Evolutionary conservation across 2,797 vertebrate species (phyloP).

Genomic region (Coendou prehensilis): DNA sequence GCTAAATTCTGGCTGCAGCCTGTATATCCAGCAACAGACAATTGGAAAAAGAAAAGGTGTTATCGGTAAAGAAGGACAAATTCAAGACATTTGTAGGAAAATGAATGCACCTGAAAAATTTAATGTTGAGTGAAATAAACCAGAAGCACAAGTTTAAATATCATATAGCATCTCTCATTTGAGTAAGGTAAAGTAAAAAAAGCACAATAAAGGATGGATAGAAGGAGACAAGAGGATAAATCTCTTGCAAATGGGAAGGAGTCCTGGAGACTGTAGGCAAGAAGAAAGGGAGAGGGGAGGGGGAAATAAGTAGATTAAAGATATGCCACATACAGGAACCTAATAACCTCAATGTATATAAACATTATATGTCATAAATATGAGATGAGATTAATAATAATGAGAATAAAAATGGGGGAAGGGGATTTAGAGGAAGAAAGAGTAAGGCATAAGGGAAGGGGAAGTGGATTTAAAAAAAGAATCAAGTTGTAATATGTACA

Average conservation of each 20-base stretch:
- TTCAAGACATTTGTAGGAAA: not conserved
- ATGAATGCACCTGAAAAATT: not conserved
- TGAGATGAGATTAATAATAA: not conserved
- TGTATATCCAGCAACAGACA: not conserved
- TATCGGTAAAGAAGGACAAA: not conserved
- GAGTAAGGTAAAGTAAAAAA: no score
- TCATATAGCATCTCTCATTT: no score
- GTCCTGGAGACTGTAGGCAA: no score
- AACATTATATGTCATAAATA: not conserved
- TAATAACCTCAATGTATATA: not conserved
- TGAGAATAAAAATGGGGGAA: not conserved
- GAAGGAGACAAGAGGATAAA: no score
- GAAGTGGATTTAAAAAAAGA: not conserved
- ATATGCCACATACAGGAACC: not conserved
- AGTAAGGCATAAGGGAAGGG: not conserved
- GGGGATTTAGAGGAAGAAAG: not conserved
- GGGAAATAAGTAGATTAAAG: not conserved
- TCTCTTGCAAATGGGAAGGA: no score
- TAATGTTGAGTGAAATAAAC: no score
- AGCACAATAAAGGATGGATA: no score
- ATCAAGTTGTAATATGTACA: not conserved
- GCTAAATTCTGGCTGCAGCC: not conserved
- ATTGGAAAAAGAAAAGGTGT: not conserved
- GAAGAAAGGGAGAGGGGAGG: no score
- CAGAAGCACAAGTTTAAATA: no score